These are phyloP conservation scores for Australoheros scitulus DNA, from an alignment of 2,113 vertebrate species.

Conservation along the genomic window DNA sequence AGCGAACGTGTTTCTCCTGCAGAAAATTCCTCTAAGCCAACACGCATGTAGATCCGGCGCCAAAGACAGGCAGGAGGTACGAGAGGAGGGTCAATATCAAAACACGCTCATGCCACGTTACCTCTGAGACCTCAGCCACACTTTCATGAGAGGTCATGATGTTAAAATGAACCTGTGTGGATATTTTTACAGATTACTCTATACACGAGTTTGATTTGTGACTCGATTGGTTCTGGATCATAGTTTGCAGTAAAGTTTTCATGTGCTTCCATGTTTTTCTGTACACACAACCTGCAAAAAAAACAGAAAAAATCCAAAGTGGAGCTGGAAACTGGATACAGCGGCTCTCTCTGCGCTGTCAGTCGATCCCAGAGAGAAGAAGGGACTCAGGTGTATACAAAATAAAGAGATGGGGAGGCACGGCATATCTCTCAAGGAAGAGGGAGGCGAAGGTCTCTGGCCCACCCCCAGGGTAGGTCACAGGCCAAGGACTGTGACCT, in stretches of 20 bases:
- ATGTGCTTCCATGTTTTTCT: not conserved
- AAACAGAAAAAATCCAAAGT: constrained; percentile 20
- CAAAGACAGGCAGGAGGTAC: constrained; percentile 16
- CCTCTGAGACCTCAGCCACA: not conserved
- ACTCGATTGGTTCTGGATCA: not conserved
- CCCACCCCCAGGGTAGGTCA: constrained; percentile 76
- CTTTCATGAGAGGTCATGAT: not conserved
- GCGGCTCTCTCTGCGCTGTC: constrained; percentile 66
- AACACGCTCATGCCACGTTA: not conserved
- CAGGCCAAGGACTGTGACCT: constrained; percentile 75
- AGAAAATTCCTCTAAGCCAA: not conserved
- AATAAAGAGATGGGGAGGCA: constrained; percentile 74
- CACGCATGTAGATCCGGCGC: constrained; percentile 26
- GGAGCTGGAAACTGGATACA: constrained; percentile 57
- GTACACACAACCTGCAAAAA: constrained; percentile 35
- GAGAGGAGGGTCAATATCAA: constrained; percentile 3
- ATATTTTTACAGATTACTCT: not conserved
- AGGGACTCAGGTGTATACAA: constrained; percentile 81
- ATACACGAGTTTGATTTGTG: not conserved
- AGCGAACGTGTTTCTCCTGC: not conserved
- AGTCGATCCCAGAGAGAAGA: constrained; percentile 62
- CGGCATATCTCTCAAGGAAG: constrained; percentile 46
- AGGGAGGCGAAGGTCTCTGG: constrained; percentile 39
- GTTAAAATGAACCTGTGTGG: not conserved
- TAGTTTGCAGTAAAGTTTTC: not conserved